phyloP scores from a whole-genome alignment of 2,113 vertebrate species.

The Erythrocercus mccallii region DNA sequence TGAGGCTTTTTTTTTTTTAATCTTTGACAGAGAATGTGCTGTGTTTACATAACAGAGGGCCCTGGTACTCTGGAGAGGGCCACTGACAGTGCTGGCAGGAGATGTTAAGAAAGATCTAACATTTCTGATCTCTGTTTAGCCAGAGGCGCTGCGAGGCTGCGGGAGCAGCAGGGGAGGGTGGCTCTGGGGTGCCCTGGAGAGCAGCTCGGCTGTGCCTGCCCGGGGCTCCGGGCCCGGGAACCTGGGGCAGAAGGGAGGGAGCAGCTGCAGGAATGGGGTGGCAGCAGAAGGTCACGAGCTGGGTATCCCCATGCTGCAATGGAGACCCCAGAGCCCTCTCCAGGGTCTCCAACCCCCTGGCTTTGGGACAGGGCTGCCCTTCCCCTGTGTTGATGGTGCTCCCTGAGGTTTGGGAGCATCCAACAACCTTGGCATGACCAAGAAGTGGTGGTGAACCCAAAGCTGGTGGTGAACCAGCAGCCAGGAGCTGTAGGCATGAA shows the following conservation, averaged over 20 bases:
- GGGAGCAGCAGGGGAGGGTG: slow-evolving; percentile 62
- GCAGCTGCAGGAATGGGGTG: background rate
- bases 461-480: background rate
- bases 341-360: background rate
- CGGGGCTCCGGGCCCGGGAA: background rate
- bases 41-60: slow-evolving; percentile 78
- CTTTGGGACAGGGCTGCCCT: background rate
- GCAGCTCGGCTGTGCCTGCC: background rate
- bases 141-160: slow-evolving; percentile 74
- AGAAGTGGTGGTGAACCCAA: background rate
- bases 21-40: slow-evolving; percentile 78
- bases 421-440: rapidly evolving
- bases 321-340: background rate
- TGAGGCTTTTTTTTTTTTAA: slow-evolving; percentile 72
- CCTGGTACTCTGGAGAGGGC: slow-evolving; percentile 60
- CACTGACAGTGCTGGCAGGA: slow-evolving; percentile 76
- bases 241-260: background rate
- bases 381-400: background rate
- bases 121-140: slow-evolving; percentile 78
- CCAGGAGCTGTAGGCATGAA: background rate
- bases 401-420: background rate
- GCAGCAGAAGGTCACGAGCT: background rate
- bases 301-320: rapidly evolving
- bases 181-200: slow-evolving; percentile 10
- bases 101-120: slow-evolving; percentile 81